Percentiles rank a stretch among this genome's conserved stretches.
Evolutionary conservation across 1,140 invertebrate species (phyloP).

Genomic region (Drosophila bocqueti): DNA sequence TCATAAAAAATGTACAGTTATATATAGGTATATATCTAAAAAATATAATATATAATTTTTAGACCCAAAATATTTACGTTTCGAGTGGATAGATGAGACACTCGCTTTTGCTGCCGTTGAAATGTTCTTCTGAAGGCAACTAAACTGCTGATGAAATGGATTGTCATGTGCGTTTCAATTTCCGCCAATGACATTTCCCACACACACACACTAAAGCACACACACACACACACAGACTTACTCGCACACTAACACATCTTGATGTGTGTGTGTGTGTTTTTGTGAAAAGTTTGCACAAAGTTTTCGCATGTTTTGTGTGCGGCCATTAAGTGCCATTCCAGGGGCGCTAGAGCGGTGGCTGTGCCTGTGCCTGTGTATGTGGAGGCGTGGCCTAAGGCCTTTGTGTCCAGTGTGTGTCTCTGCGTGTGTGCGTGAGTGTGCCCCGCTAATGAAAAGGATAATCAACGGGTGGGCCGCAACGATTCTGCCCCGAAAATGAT

Average conservation of each 20-base stretch:
- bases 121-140: slow-evolving; percentile 76
- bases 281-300: slow-evolving; percentile 75
- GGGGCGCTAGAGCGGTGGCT: slow-evolving; percentile 49
- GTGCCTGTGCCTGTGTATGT: neutral
- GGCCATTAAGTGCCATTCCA: slow-evolving; percentile 71
- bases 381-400: slow-evolving; percentile 26
- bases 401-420: slow-evolving; percentile 17
- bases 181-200: slow-evolving; percentile 79
- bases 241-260: slow-evolving; percentile 2
- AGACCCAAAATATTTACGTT: neutral
- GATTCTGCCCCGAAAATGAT: slow-evolving; percentile 36
- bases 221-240: neutral
- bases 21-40: too few relatives aligned
- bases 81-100: too few relatives aligned
- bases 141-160: slow-evolving; percentile 85
- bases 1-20: neutral
- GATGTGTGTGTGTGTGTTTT: slow-evolving; percentile 40
- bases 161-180: slow-evolving; percentile 85
- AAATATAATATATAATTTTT: neutral
- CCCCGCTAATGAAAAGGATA: slow-evolving; percentile 68
- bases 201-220: slow-evolving; percentile 31
- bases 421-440: slow-evolving; percentile 16
- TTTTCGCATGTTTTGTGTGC: slow-evolving; percentile 63
- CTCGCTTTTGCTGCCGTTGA: slow-evolving; percentile 10
- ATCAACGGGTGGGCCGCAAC: slow-evolving; percentile 56